Evolutionary conservation across 2,797 vertebrate species (phyloP), one percentile per base, ranked within the genome.

Genomic region (Ctenopoma multispine): DNA sequence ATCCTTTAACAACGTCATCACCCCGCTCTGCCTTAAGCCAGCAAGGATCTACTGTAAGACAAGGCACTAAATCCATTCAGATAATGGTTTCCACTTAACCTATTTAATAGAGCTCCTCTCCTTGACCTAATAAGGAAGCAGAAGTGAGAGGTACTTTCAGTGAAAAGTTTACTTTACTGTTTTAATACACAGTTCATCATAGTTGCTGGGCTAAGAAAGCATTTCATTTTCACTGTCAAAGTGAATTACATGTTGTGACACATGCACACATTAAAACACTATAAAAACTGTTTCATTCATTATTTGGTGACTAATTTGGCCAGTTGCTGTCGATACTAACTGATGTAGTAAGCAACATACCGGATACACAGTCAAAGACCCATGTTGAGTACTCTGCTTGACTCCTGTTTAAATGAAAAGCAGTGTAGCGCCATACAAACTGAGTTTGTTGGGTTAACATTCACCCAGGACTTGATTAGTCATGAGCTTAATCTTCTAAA

Each of bases 401-500:
- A 73, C 31, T 66, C 47, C 29, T 50, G 41, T 62, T 58, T 65
- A 17, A 40, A 57, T 8, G 24, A 56, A 77, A 48, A 17, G 47
- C 53, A 49, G 38, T 4, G 38, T 41, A 31, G 48, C 63, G 66
- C 27, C 51, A 54, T 36, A 34, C 9, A 12, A 53, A 69, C 63
- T 60, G 62, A 75, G 58, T 75, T 73, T 54, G 67, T 71, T 54
- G n/a, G 51, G 75, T 46, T 79, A 79, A 70, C 23, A 56, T 83
- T 66, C 24, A 18, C 62, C 62, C 77, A 63, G 68, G 51, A 70
- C 82, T 80, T 70, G 58, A 91, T 91, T 87, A 90, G 88, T 87
- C 89, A 90, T 82, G 67, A 85, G 80, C 79, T 85, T 92, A 92
- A 91, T 89, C 88, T 84, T 79, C 83, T 90, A 90, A 92, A 92